phyloP scores from a whole-genome alignment of 2,888 invertebrate species.

The Caenorhabditis panamensis region DNA sequence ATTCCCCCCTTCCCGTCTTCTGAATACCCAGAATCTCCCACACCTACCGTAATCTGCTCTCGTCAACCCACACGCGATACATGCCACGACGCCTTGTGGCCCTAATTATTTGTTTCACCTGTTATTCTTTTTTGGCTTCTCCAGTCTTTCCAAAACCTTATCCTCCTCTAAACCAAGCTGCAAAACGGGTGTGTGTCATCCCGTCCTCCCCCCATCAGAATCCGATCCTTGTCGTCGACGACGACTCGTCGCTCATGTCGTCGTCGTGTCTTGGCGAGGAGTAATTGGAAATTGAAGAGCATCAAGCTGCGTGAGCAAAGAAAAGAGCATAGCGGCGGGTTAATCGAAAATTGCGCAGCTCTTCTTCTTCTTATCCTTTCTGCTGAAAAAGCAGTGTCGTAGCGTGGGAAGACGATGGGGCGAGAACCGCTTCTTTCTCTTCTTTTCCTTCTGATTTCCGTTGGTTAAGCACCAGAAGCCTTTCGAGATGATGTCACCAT shows the following conservation, averaged over 20 bases:
- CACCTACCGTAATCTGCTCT: not conserved
- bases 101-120: constrained; percentile 44
- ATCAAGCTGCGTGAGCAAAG: constrained; percentile 4
- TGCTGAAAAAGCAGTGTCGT: constrained; percentile 39
- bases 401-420: constrained; percentile 9
- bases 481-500: constrained; percentile 4
- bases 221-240: constrained; percentile 56
- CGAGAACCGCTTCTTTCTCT: constrained; percentile 5
- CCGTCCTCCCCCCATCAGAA: constrained; percentile 30
- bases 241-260: constrained; percentile 20
- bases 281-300: constrained; percentile 60
- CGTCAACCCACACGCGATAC: constrained; percentile 34
- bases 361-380: no score
- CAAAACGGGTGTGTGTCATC: not conserved
- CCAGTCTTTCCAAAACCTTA: no score
- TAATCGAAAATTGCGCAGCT: constrained; percentile 54
- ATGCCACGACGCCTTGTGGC: constrained; percentile 2
- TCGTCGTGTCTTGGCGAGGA: constrained; percentile 23
- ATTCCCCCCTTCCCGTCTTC: no score
- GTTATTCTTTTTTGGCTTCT: constrained; percentile 14
- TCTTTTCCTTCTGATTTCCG: constrained; percentile 40
- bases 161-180: no score
- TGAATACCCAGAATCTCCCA: no score
- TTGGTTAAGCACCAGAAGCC: not conserved
- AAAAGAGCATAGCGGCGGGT: constrained; percentile 33